Conservation (phyloP, 2,888 invertebrate species). For the Idaea dimidiata region DNA sequence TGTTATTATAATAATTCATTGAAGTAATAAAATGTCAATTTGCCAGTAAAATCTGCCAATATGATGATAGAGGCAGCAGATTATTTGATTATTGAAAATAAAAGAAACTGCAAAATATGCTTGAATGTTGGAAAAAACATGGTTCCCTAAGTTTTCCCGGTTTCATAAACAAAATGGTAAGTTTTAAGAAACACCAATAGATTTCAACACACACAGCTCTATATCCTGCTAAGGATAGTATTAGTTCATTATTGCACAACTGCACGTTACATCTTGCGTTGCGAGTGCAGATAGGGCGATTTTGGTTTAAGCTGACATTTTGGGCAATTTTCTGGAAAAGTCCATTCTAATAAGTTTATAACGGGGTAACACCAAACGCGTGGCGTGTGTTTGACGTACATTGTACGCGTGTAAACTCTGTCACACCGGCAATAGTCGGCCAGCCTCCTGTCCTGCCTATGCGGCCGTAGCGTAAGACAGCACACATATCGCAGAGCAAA, state of each 20-base stretch:
- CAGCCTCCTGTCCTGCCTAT: no score
- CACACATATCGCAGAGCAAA: no score
- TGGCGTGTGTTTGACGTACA: no score
- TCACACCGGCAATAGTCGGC: no score
- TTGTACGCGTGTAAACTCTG: no score
- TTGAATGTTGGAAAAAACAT: background rate
- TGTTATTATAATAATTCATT: background rate
- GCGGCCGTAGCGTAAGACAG: no score
- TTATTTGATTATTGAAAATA: background rate
- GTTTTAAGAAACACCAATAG: background rate
- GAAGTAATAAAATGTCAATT: background rate
- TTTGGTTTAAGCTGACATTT: no score
- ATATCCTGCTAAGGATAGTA: conserved; percentile 2
- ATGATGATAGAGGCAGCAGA: background rate
- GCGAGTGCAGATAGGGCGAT: background rate
- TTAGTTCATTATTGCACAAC: conserved; percentile 4
- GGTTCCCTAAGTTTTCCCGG: background rate
- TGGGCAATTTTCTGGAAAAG: no score
- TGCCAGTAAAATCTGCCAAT: background rate
- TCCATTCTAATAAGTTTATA: no score
- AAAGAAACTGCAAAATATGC: background rate
- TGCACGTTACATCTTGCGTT: background rate
- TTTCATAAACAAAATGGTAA: background rate
- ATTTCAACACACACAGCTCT: background rate
- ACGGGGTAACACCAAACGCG: no score